Conservation (phyloP, 2,113 vertebrate genomes). For the Suricata suricatta region DNA sequence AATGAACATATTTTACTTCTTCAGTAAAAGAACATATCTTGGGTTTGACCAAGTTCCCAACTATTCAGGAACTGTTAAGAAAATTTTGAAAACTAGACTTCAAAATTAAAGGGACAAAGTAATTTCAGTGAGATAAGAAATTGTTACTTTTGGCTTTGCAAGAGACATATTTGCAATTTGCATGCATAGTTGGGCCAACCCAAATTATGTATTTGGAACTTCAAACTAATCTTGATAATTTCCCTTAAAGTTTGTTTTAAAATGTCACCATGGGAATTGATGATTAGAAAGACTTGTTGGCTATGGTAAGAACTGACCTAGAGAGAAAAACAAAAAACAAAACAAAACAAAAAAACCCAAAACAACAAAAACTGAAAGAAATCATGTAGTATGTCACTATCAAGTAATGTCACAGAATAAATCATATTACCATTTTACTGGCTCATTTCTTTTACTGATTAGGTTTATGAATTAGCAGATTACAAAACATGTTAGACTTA, state of each 20-base stretch:
- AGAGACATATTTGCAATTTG: background rate
- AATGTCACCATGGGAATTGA: background rate
- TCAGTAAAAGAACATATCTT: background rate
- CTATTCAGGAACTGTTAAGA: background rate
- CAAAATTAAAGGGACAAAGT: background rate
- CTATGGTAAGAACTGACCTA: background rate
- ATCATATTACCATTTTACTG: background rate
- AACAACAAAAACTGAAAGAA: background rate
- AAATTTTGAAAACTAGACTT: constrained; percentile 14
- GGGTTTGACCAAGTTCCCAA: background rate
- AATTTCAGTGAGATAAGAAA: background rate
- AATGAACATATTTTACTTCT: background rate
- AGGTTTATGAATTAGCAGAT: background rate
- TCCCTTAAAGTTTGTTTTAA: background rate
- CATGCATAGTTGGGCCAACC: background rate
- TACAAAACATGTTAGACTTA: constrained; percentile 27
- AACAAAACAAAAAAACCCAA: background rate
- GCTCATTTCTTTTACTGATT: background rate
- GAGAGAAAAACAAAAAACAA: background rate
- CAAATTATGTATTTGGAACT: background rate
- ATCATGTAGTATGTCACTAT: background rate
- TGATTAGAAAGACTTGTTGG: background rate
- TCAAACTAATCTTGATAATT: background rate
- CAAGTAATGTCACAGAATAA: constrained; percentile 11
- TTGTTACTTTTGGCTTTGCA: background rate